phyloP scores from a whole-genome alignment of 2,113 vertebrate genomes.

The Psophia crepitans region DNA sequence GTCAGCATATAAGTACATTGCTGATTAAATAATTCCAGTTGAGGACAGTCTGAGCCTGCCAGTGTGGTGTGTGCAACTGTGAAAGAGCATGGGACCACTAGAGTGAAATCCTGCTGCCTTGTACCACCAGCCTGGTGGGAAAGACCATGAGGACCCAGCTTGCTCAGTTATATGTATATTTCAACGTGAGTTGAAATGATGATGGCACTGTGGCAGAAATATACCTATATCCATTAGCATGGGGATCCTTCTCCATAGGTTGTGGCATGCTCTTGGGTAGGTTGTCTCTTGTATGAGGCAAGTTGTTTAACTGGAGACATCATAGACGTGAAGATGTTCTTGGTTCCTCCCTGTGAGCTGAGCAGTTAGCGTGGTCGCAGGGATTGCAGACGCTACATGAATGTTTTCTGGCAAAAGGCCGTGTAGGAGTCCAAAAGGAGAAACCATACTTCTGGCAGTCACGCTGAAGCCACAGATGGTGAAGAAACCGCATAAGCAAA shows the following conservation, averaged over 20 bases:
- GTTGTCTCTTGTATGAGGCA: neutral
- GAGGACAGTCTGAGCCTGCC: neutral
- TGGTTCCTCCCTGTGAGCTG: fast-evolving
- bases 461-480: neutral
- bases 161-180: neutral
- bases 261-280: neutral
- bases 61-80: neutral
- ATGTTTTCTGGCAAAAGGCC: neutral
- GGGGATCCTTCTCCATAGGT: neutral
- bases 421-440: neutral
- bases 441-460: neutral
- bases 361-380: neutral
- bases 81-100: neutral
- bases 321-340: neutral
- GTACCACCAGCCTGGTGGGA: neutral
- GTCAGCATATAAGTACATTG: neutral
- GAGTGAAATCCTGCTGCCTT: neutral
- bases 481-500: slow-evolving; percentile 13
- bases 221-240: neutral
- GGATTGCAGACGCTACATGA: neutral
- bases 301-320: neutral
- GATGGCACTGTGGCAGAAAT: neutral
- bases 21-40: neutral
- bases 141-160: neutral
- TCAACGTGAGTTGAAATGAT: neutral